phyloP scores from a whole-genome alignment of 2,797 vertebrate species.

The Rhadinocentrus ornatus region DNA sequence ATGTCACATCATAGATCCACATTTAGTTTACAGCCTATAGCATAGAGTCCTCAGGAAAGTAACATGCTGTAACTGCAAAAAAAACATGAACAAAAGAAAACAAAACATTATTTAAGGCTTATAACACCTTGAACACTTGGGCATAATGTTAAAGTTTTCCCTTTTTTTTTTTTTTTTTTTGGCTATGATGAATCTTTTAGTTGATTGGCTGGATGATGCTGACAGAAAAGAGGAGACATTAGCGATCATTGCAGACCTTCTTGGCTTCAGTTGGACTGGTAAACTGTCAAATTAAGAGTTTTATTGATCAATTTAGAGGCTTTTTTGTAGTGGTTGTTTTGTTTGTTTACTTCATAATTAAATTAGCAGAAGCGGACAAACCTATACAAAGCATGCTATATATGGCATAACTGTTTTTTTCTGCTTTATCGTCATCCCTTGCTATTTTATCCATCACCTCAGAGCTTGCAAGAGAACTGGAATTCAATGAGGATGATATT shows the following conservation, averaged over 20 bases:
- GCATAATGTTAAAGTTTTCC: slow-evolving; percentile 16
- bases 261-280: slow-evolving; percentile 99
- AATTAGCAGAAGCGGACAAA: not conserved
- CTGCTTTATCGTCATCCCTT: slow-evolving; percentile 7
- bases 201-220: slow-evolving; percentile 91
- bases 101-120: not conserved
- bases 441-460: slow-evolving; percentile 3
- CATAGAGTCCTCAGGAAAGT: slow-evolving; percentile 38
- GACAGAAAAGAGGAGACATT: slow-evolving; percentile 94
- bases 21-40: slow-evolving; percentile 57
- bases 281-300: slow-evolving; percentile 52
- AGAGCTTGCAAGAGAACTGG: slow-evolving; percentile 96
- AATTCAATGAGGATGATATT: slow-evolving; percentile 95
- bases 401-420: not conserved
- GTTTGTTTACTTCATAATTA: not conserved
- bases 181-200: slow-evolving; percentile 72
- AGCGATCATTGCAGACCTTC: slow-evolving; percentile 94
- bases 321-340: not conserved
- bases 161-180: slow-evolving; percentile 32
- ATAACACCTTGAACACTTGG: slow-evolving; percentile 6
- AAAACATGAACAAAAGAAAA: slow-evolving; percentile 5
- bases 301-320: not conserved
- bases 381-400: not conserved
- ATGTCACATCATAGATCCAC: slow-evolving; percentile 55
- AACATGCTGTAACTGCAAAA: slow-evolving; percentile 18